A percentile compares a stretch with the other conserved stretches of the same genome.
phyloP scores from a whole-genome alignment of 92 coral and sea anemone genomes.

The Actinostola sp. region DNA sequence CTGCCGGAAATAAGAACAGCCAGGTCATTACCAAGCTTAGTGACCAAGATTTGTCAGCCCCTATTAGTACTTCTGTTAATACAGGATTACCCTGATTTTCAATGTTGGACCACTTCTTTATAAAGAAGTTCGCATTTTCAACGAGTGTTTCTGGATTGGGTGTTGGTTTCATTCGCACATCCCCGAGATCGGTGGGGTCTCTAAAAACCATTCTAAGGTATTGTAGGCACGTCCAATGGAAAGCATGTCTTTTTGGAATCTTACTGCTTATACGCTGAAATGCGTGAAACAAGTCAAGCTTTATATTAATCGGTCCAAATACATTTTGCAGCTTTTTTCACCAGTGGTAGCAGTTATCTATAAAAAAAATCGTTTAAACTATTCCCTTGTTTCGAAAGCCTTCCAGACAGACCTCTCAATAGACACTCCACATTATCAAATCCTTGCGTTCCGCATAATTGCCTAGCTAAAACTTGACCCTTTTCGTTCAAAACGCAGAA shows the following conservation, averaged over 20 bases:
- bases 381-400: slow-evolving; percentile 34
- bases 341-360: slow-evolving; percentile 67
- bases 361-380: slow-evolving; percentile 29
- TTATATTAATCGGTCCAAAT: too few relatives aligned
- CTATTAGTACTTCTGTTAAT: too few relatives aligned
- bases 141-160: slow-evolving; percentile 28
- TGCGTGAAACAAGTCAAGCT: slow-evolving; percentile 56
- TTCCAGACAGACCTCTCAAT: slow-evolving; percentile 9
- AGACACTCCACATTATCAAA: slow-evolving; percentile 33
- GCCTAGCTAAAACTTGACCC: slow-evolving; percentile 60
- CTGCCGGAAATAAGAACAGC: too few relatives aligned
- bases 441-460: slow-evolving; percentile 24
- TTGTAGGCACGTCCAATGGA: slow-evolving; percentile 27
- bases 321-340: slow-evolving; percentile 47
- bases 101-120: slow-evolving; percentile 58
- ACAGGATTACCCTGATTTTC: too few relatives aligned
- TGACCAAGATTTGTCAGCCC: too few relatives aligned
- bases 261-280: slow-evolving; percentile 20
- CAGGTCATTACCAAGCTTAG: too few relatives aligned
- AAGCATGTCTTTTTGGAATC: slow-evolving; percentile 37
- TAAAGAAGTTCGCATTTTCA: slow-evolving; percentile 35
- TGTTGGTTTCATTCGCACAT: slow-evolving; percentile 28
- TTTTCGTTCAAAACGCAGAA: slow-evolving; percentile 55
- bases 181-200: slow-evolving; percentile 47
- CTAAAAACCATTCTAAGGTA: slow-evolving; percentile 47